Evolutionary conservation across 2,888 invertebrate species (phyloP).

Genomic region (Colletes collaris): DNA sequence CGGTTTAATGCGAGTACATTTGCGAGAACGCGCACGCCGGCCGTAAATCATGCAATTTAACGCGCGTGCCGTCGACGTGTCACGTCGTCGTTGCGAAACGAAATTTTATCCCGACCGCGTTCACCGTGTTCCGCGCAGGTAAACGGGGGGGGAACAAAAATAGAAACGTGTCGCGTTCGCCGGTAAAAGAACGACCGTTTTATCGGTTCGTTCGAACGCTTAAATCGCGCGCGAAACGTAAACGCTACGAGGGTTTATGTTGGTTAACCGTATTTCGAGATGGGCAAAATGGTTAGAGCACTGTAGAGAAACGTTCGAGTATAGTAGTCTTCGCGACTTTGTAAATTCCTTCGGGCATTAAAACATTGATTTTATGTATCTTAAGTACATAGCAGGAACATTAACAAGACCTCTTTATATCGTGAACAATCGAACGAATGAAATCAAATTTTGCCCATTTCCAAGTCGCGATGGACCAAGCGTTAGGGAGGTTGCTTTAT

Average conservation of each 20-base stretch:
- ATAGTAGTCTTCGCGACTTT: no score
- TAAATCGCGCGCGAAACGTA: conserved; percentile 12
- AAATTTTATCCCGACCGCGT: conserved; percentile 39
- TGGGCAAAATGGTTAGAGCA: no score
- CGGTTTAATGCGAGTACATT: conserved; percentile 54
- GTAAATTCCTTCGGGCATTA: no score
- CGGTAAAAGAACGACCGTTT: neutral
- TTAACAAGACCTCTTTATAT: no score
- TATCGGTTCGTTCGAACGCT: neutral
- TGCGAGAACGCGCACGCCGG: conserved; percentile 39
- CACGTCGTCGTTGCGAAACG: conserved; percentile 29
- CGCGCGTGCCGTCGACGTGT: conserved; percentile 23
- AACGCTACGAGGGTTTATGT: conserved; percentile 8
- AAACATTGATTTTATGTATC: no score
- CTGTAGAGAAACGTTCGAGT: no score
- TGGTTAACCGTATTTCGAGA: neutral
- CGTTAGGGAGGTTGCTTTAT: no score
- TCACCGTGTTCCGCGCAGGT: neutral
- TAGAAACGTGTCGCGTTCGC: neutral
- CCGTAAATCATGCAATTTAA: conserved; percentile 63
- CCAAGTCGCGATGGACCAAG: no score
- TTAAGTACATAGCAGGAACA: no score
- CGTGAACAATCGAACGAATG: no score
- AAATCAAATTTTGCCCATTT: no score
- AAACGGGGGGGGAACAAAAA: conserved; percentile 2